Percentiles rank a stretch among this genome's conserved stretches.
Evolutionary conservation across 2,888 invertebrate genomes (phyloP).

Genomic region (Agonopterix arenella): DNA sequence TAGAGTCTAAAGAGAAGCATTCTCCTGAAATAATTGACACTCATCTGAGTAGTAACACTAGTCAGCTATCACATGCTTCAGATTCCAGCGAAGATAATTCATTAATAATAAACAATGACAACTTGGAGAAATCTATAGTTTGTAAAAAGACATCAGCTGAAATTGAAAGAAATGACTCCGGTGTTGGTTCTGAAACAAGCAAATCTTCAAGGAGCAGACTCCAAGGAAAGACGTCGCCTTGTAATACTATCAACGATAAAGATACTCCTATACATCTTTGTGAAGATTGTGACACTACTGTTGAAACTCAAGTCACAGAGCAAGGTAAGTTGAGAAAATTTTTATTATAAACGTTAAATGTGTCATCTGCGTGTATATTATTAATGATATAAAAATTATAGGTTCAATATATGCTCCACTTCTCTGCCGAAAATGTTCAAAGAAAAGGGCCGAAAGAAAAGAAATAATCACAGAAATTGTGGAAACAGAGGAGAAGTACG

Average conservation of each 20-base stretch:
- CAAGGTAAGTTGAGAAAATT: conserved; percentile 47
- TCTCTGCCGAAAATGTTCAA: conserved; percentile 91
- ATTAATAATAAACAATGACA: conserved; percentile 78
- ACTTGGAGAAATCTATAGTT: conserved; percentile 70
- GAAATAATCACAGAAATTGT: conserved; percentile 97
- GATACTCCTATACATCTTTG: conserved; percentile 82
- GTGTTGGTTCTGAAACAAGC: conserved; percentile 94
- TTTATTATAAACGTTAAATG: not conserved
- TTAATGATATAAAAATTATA: conserved; percentile 12
- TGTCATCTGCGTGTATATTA: not conserved
- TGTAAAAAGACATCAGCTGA: conserved; percentile 82
- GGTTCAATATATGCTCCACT: conserved; percentile 86
- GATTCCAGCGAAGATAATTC: conserved; percentile 92
- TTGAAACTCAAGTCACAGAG: conserved; percentile 86
- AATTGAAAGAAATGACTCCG: conserved; percentile 94
- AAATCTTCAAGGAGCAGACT: conserved; percentile 88
- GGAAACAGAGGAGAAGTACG: conserved; percentile 97
- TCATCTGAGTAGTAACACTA: conserved; percentile 82
- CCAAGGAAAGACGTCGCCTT: conserved; percentile 75
- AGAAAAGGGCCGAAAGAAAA: conserved; percentile 92
- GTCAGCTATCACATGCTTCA: conserved; percentile 87
- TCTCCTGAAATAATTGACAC: conserved; percentile 46
- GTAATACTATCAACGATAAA: conserved; percentile 66
- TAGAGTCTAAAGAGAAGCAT: conserved; percentile 78
- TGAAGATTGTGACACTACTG: conserved; percentile 91